These are phyloP conservation scores for Autographa gamma DNA, from an alignment of 2,888 invertebrate species.

Conservation along the genomic window DNA sequence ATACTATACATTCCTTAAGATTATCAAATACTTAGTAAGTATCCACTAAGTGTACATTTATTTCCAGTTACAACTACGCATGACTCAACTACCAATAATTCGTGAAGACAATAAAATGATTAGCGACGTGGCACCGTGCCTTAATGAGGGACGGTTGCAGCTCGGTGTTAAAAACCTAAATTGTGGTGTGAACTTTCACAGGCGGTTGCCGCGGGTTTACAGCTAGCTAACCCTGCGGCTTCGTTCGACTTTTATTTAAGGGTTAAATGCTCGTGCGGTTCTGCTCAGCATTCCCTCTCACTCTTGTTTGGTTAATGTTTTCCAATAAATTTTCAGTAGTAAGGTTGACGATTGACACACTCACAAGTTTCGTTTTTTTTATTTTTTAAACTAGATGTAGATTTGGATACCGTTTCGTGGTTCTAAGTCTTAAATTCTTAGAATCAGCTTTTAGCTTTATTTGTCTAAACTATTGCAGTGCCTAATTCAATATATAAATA, in stretches of 20 bases:
- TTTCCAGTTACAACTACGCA: constrained; percentile 50
- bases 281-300: not conserved
- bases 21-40: constrained; percentile 33
- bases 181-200: constrained; percentile 89
- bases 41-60: constrained; percentile 47
- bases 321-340: too few species aligned
- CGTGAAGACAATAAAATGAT: constrained; percentile 81
- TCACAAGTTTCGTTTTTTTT: too few species aligned
- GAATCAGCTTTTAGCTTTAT: too few species aligned
- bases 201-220: constrained; percentile 76
- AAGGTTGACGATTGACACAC: too few species aligned
- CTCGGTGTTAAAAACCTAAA: constrained; percentile 86
- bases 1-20: constrained; percentile 22
- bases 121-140: constrained; percentile 74
- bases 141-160: constrained; percentile 83
- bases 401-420: too few species aligned
- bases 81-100: constrained; percentile 66
- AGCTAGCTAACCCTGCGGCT: constrained; percentile 57
- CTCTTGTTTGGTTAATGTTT: too few species aligned
- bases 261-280: not conserved
- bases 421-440: too few species aligned
- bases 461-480: too few species aligned
- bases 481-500: too few species aligned
- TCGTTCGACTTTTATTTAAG: constrained; percentile 11
- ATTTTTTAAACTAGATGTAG: too few species aligned